A percentile compares a stretch with the other conserved stretches of the same genome.
phyloP scores from a whole-genome alignment of 2,888 invertebrate species.

The Spilosoma lubricipeda region DNA sequence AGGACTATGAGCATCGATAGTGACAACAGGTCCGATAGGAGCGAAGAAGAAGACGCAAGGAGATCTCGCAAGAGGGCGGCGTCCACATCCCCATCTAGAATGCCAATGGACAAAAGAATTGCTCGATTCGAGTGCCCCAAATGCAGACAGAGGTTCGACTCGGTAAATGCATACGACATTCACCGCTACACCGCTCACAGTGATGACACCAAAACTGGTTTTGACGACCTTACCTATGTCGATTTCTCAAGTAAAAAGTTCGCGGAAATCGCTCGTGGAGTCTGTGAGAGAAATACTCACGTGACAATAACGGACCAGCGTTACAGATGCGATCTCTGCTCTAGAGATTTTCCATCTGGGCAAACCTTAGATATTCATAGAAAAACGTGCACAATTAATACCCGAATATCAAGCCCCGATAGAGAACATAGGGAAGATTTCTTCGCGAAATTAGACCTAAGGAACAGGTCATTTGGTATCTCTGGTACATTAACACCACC shows the following conservation, averaged over 20 bases:
- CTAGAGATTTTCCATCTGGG: slow-evolving; percentile 89
- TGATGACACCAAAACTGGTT: slow-evolving; percentile 87
- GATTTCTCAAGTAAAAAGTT: slow-evolving; percentile 93
- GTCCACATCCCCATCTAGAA: slow-evolving; percentile 72
- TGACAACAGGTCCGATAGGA: slow-evolving; percentile 86
- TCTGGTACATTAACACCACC: slow-evolving; percentile 80
- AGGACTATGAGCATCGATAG: slow-evolving; percentile 84
- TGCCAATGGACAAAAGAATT: slow-evolving; percentile 75
- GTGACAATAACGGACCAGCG: slow-evolving; percentile 86
- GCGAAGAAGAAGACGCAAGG: slow-evolving; percentile 78
- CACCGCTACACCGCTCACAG: slow-evolving; percentile 89
- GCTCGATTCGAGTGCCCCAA: slow-evolving; percentile 88
- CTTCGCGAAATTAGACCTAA: slow-evolving; percentile 92
- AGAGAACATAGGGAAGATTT: slow-evolving; percentile 91
- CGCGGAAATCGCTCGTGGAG: slow-evolving; percentile 90
- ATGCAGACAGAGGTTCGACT: slow-evolving; percentile 91
- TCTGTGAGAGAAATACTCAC: slow-evolving; percentile 87
- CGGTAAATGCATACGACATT: slow-evolving; percentile 89
- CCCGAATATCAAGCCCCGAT: slow-evolving; percentile 81
- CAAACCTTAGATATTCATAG: slow-evolving; percentile 90
- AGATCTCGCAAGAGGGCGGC: slow-evolving; percentile 77
- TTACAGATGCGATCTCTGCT: slow-evolving; percentile 90
- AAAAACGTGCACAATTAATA: slow-evolving; percentile 75
- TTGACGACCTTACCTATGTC: slow-evolving; percentile 91
- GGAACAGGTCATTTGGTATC: slow-evolving; percentile 88